phyloP scores from a whole-genome alignment of 2,888 invertebrate genomes.

The Tachina lurida region DNA sequence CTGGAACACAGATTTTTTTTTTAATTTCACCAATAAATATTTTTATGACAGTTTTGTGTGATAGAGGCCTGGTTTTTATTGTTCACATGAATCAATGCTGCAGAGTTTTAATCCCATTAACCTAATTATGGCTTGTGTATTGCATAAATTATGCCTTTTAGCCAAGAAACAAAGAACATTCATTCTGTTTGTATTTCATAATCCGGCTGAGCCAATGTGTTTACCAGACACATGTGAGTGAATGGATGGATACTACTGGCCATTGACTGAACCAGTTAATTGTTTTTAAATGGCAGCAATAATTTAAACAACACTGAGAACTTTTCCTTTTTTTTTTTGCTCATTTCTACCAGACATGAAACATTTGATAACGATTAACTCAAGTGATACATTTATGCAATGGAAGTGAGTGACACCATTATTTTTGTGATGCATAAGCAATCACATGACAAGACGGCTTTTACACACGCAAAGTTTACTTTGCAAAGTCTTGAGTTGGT shows the following conservation, averaged over 20 bases:
- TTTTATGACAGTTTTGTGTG: slow-evolving; percentile 60
- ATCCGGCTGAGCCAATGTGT: slow-evolving; percentile 9
- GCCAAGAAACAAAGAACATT: slow-evolving; percentile 30
- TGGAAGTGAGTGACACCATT: neutral
- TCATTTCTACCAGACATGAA: neutral
- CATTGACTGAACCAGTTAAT: slow-evolving; percentile 35
- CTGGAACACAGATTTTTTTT: neutral
- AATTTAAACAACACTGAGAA: slow-evolving; percentile 24
- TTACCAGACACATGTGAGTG: neutral
- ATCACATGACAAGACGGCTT: no score
- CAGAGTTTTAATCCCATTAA: slow-evolving; percentile 65
- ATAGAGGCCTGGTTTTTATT: slow-evolving; percentile 43
- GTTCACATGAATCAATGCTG: slow-evolving; percentile 54
- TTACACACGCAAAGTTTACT: no score
- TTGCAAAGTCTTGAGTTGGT: no score
- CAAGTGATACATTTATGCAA: neutral
- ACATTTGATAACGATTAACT: slow-evolving; percentile 27
- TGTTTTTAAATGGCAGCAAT: slow-evolving; percentile 35
- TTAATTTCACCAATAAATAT: slow-evolving; percentile 50
- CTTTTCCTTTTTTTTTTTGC: neutral
- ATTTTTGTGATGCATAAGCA: neutral
- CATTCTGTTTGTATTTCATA: slow-evolving; percentile 11
- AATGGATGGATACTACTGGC: neutral
- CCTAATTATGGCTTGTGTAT: slow-evolving; percentile 54
- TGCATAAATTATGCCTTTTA: slow-evolving; percentile 43